phyloP scores from a whole-genome alignment of 2,888 invertebrate species.

The Dasypolia templi region DNA sequence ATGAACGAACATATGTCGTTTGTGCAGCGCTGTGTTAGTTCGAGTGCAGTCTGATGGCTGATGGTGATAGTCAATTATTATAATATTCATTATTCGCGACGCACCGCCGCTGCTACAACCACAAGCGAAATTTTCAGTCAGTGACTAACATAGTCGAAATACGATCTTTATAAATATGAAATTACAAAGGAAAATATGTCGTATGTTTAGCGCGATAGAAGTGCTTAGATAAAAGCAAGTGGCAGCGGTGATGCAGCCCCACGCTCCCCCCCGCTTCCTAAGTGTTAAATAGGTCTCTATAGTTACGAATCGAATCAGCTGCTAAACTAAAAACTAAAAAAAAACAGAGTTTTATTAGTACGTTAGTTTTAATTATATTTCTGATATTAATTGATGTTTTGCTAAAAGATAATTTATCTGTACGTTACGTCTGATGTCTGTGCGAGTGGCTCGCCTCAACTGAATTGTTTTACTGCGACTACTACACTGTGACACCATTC shows the following conservation, averaged over 20 bases:
- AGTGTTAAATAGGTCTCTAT: slow-evolving; percentile 83
- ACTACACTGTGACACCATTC: slow-evolving; percentile 71
- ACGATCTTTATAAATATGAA: background rate
- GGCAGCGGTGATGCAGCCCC: slow-evolving; percentile 69
- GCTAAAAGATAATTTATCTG: slow-evolving; percentile 89
- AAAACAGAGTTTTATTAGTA: slow-evolving; percentile 87
- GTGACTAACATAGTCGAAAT: background rate
- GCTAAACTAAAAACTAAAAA: slow-evolving; percentile 81
- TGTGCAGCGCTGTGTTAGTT: slow-evolving; percentile 60
- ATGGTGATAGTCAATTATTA: slow-evolving; percentile 88
- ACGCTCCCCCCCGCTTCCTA: slow-evolving; percentile 79
- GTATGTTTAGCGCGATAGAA: background rate
- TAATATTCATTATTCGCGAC: slow-evolving; percentile 76
- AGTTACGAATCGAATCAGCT: slow-evolving; percentile 84
- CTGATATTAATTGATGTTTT: slow-evolving; percentile 90
- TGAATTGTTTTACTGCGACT: slow-evolving; percentile 63
- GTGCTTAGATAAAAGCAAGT: slow-evolving; percentile 51
- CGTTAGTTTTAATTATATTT: slow-evolving; percentile 90
- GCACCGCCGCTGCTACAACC: slow-evolving; percentile 67
- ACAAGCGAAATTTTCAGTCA: background rate
- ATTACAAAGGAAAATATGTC: background rate
- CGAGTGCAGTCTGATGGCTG: slow-evolving; percentile 72
- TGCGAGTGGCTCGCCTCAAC: slow-evolving; percentile 65
- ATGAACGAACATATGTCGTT: slow-evolving; percentile 56
- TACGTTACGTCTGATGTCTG: slow-evolving; percentile 84